Conservation (phyloP, 2,797 vertebrate species). For the Liasis olivaceus region DNA sequence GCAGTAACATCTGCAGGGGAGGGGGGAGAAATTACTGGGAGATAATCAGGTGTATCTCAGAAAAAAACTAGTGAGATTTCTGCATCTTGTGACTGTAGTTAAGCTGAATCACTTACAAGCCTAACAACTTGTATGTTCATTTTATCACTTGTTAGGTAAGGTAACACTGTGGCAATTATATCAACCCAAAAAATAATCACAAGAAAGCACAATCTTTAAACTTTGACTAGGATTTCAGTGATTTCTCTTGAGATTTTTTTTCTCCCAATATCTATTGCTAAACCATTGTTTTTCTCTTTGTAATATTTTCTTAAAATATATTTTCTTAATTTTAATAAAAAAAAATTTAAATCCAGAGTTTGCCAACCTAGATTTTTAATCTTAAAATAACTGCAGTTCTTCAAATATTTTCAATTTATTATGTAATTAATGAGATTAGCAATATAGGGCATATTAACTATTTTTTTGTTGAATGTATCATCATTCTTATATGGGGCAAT, state of each 20-base stretch:
- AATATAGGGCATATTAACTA: not conserved
- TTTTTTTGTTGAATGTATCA: not conserved
- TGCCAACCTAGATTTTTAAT: not conserved
- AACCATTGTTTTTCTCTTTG: conserved; percentile 33
- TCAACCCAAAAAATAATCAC: not conserved
- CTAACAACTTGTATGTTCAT: not conserved
- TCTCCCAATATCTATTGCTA: not conserved
- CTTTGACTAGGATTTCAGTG: not conserved
- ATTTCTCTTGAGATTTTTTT: not conserved
- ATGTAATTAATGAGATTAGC: not conserved
- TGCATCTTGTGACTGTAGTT: not conserved
- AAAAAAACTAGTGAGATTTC: not conserved
- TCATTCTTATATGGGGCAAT: accelerated
- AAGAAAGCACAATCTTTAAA: accelerated
- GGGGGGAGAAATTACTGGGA: not conserved
- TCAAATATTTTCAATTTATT: not conserved
- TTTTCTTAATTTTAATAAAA: not conserved
- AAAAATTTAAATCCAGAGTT: not conserved
- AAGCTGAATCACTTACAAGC: not conserved
- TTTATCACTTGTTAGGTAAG: not conserved
- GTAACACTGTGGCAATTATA: not conserved
- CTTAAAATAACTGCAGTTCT: conserved; percentile 17
- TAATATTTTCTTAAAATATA: not conserved
- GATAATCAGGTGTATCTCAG: not conserved
- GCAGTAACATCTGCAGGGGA: not conserved